Conservation (phyloP, 2,113 vertebrate species). For the Nycticryphes semicollaris region DNA sequence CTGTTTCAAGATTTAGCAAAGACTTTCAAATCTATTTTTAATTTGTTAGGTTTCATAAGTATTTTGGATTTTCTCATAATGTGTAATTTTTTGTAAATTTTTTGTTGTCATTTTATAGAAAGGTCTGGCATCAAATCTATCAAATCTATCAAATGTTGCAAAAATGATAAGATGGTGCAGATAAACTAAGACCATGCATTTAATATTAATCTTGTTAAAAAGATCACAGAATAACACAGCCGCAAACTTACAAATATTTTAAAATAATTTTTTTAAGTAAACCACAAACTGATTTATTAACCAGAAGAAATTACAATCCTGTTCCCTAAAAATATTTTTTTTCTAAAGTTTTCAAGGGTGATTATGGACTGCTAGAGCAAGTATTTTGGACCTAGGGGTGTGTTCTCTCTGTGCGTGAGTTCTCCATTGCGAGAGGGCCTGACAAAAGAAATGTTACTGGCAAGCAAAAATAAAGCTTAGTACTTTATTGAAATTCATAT, state of each 20-base stretch:
- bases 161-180: not conserved
- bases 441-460: not conserved
- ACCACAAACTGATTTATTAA: not conserved
- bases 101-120: not conserved
- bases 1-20: not conserved
- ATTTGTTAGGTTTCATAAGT: not conserved
- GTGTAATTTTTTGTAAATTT: not conserved
- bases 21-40: not conserved
- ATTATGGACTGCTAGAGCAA: not conserved
- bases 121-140: not conserved
- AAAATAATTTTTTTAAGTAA: not conserved
- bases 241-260: not conserved
- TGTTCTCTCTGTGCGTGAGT: rapidly evolving
- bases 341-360: not conserved
- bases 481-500: not conserved
- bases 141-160: not conserved
- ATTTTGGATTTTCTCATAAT: not conserved
- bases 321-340: not conserved
- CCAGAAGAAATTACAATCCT: not conserved
- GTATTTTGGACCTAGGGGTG: rapidly evolving
- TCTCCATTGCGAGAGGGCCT: not conserved
- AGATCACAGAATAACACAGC: not conserved
- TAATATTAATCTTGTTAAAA: not conserved
- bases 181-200: not conserved
- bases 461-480: not conserved